Base-by-base conservation (phyloP, 2,888 invertebrate genomes). In the Nematopogon swammerdamellus region DNA sequence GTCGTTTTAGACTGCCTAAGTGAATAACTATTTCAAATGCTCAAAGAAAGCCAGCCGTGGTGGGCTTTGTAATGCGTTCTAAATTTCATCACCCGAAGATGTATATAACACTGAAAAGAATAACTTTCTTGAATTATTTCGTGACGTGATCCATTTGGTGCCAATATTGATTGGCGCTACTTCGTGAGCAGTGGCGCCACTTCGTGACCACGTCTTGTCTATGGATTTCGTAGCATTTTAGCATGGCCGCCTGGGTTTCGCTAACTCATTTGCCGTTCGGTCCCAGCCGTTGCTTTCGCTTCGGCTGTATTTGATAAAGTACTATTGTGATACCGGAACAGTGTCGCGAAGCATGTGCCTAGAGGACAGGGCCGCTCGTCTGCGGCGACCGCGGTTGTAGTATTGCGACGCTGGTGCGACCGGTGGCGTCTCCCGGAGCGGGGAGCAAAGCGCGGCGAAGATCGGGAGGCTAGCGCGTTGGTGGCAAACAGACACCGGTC, bases 401-500 rank as follows among this genome's bases (percentile, higher is more conserved):
- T 36, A 36, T 8, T 3, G 36, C 14, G 36, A 36, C 36, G 36
- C 36, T 4, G 11, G 3, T 14, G 36, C 3, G 8, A 14, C 36
- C 11, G 36, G 11, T 14, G 8, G n/a, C 36, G 36, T 25, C 10
- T 36, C 11, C 36, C 14, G 8, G 36, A 6, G 8, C 14, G 11
- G 36, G 36, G 36, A 36, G 36, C 36, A 14, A 14, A 36, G 36
- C 36, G 36, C 36, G 36, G 36, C 36, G 36, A 14, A 36, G 36
- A 36, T 3, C 3, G n/a, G 36, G 36, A 6, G n/a, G 14, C 36
- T n/a, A n/a, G n/a, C n/a, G n/a, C n/a, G n/a, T n/a, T n/a, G n/a
- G n/a, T n/a, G n/a, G n/a, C 36, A 14, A 14, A 14, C 36, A 3
- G 36, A 36, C 11, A 36, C 11, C 36, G 36, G 36, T 36, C 72